phyloP scores from a whole-genome alignment of 2,888 invertebrate species.

The Selenia dentaria region DNA sequence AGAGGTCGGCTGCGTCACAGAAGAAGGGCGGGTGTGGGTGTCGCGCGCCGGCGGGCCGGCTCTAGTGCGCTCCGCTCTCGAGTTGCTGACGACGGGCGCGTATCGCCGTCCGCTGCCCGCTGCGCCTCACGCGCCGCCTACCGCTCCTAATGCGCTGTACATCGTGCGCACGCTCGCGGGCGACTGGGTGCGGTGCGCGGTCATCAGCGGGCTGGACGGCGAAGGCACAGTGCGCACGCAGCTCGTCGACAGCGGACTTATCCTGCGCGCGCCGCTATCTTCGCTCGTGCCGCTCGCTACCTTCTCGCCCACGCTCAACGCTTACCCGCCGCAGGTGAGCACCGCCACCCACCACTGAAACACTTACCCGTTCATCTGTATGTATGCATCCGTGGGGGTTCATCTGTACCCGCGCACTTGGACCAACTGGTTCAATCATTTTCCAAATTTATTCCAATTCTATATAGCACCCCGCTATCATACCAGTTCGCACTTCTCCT shows the following conservation, averaged over 20 bases:
- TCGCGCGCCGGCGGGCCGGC: slow-evolving; percentile 71
- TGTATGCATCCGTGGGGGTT: too few relatives aligned
- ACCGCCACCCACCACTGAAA: neutral
- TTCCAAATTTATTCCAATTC: too few relatives aligned
- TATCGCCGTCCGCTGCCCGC: slow-evolving; percentile 76
- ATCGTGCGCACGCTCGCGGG: slow-evolving; percentile 78
- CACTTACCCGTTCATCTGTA: too few relatives aligned
- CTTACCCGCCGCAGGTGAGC: slow-evolving; percentile 86
- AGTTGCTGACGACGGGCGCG: slow-evolving; percentile 67
- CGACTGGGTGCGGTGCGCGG: slow-evolving; percentile 78
- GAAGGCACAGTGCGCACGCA: slow-evolving; percentile 76
- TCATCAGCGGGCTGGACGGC: slow-evolving; percentile 74
- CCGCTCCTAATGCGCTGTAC: slow-evolving; percentile 61
- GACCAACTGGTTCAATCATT: too few relatives aligned
- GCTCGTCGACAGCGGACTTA: slow-evolving; percentile 75
- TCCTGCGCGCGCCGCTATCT: slow-evolving; percentile 74
- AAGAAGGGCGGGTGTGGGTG: slow-evolving; percentile 77
- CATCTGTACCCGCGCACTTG: too few relatives aligned
- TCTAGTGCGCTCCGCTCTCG: slow-evolving; percentile 63
- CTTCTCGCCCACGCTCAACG: slow-evolving; percentile 83
- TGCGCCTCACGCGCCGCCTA: slow-evolving; percentile 69
- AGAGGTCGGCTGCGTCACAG: slow-evolving; percentile 77
- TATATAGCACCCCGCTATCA: too few relatives aligned
- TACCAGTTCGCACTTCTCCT: too few relatives aligned
- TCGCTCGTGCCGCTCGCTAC: slow-evolving; percentile 71